These are phyloP conservation scores for Onychostoma macrolepis DNA, from an alignment of 2,113 vertebrate genomes.

Conservation along the genomic window DNA sequence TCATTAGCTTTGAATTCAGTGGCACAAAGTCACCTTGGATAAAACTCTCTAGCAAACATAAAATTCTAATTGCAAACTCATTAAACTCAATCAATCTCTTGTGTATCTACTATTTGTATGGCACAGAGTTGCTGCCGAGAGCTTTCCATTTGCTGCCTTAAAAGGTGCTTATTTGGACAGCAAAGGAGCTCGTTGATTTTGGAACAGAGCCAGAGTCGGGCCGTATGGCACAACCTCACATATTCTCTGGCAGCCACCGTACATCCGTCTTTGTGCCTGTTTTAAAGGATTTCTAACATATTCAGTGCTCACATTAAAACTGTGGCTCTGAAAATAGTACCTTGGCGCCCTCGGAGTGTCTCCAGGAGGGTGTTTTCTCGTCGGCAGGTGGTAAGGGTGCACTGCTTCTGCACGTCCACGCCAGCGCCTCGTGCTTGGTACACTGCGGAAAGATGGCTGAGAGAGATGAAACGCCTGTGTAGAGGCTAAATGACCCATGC, in stretches of 20 bases:
- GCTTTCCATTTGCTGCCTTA: not conserved
- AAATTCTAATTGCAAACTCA: not conserved
- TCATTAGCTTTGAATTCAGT: too few relatives aligned
- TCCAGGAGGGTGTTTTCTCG: conserved; percentile 11
- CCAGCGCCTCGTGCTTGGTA: not conserved
- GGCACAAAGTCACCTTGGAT: not conserved
- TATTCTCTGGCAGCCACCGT: not conserved
- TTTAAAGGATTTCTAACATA: conserved; percentile 24
- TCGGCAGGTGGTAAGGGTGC: not conserved
- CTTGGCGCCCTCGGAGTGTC: not conserved
- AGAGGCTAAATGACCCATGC: conserved; percentile 2
- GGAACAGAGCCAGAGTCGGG: conserved; percentile 1
- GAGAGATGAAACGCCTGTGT: not conserved
- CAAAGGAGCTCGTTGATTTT: not conserved
- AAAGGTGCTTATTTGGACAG: not conserved
- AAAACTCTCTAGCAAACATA: not conserved
- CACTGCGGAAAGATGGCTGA: not conserved
- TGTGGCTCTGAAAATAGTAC: conserved; percentile 46
- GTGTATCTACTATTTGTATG: not conserved
- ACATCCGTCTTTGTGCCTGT: not conserved
- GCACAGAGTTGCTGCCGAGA: not conserved
- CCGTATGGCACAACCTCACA: not conserved
- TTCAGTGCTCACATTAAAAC: conserved; percentile 24
- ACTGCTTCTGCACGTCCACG: conserved; percentile 36
- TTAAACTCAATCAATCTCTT: not conserved